Base-by-base conservation (phyloP, 2,797 vertebrate species). In the Gallinago solitaria region DNA sequence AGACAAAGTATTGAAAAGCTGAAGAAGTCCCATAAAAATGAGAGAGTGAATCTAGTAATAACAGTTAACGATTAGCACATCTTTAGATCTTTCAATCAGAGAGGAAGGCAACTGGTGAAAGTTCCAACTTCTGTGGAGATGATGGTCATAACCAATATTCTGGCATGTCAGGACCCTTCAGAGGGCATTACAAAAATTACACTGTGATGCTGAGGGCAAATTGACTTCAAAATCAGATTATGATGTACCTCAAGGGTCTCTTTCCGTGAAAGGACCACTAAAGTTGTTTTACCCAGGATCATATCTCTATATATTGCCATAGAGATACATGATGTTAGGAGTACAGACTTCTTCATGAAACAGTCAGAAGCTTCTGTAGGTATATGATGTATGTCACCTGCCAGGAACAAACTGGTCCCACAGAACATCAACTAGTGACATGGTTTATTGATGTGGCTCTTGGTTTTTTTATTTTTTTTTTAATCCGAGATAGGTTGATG, bases 11-110 rank as follows among this genome's bases (percentile, higher is more conserved):
- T 57, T 83, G 67, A 56, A 56, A 54, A 87, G 5, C 24, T 50
- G 60, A 30, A 87, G 83, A 60, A 70, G 37, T 87, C 68, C 63
- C 76, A 50, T 83, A 90, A 93, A 87, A 95, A 91, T 81, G 13
- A 14, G 33, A 95, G 50, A 43, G 50, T 95, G 63, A 74, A 90
- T 96, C 67, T 87, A 97, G 83, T 87, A 96, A 92, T 35, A 76
- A 37, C 43, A 93, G 89, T 95, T 96, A 93, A 91, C 93, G 65
- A 84, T 75, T 93, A 89, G 37, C 74, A 75, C 91, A 87, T 43
- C 41, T 43, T 43, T 43, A 43, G 73, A 63, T 33, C 65, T 95
- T 94, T 92, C 63, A 82, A 84, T 71, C 6, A 5, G 41, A 59
- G n/a, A 45, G 56, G 5, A 32, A 56, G 15, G n/a, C 47, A 93